phyloP scores from a whole-genome alignment of 2,113 vertebrate species.

The Antechinus flavipes region DNA sequence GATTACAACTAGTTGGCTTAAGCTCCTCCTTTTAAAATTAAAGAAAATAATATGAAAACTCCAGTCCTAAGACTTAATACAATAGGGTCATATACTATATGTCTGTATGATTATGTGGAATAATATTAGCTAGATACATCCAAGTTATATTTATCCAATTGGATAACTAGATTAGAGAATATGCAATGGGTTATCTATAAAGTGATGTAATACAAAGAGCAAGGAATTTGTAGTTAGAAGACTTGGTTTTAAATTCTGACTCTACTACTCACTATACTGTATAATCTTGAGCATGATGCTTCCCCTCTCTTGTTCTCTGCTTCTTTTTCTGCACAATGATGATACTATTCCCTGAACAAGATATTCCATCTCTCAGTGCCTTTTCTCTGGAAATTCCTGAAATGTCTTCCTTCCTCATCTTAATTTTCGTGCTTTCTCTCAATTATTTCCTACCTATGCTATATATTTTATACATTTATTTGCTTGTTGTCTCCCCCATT shows the following conservation, averaged over 20 bases:
- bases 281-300: neutral
- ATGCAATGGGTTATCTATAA: neutral
- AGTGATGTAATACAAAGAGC: neutral
- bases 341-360: no score
- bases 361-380: no score
- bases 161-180: neutral
- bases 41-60: neutral
- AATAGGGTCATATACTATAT: neutral
- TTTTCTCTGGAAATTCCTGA: no score
- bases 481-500: no score
- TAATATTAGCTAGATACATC: neutral
- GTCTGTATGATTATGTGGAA: neutral
- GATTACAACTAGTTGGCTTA: neutral
- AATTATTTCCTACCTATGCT: no score
- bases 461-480: no score
- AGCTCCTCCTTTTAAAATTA: neutral
- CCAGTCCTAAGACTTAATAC: neutral
- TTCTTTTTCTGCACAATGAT: neutral
- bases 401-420: no score
- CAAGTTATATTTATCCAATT: neutral
- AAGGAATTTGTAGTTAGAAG: neutral
- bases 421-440: no score
- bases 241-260: neutral
- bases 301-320: neutral
- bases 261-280: neutral